phyloP scores from a whole-genome alignment of 2,888 invertebrate species.

The Gari tellinella region DNA sequence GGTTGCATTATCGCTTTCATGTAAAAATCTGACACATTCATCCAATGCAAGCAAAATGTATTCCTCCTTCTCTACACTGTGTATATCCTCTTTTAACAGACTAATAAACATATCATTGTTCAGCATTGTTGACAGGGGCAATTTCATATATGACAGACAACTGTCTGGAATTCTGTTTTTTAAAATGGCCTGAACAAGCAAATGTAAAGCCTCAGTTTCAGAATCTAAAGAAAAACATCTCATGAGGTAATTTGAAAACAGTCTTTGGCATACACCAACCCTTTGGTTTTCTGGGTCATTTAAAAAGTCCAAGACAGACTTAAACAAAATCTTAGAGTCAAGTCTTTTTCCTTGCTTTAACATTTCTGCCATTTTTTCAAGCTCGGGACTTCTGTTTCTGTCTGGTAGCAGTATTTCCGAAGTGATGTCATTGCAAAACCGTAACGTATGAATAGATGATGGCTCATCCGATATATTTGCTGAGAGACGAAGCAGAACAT shows the following conservation, averaged over 20 bases:
- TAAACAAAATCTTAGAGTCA: conserved; percentile 8
- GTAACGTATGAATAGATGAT: conserved; percentile 9
- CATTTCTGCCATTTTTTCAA: not conserved
- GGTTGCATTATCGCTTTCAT: too few relatives aligned
- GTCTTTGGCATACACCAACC: conserved; percentile 6
- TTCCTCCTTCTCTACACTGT: too few relatives aligned
- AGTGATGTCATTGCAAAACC: conserved; percentile 27
- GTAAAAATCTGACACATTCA: too few relatives aligned
- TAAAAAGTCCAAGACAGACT: not conserved
- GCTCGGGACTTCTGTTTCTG: not conserved
- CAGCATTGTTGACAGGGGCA: too few relatives aligned
- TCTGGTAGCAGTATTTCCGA: conserved; percentile 6
- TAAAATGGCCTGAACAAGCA: conserved; percentile 5
- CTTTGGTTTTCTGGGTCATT: not conserved
- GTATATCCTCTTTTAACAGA: too few relatives aligned
- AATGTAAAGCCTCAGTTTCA: conserved; percentile 15
- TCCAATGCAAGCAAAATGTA: too few relatives aligned
- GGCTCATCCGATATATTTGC: conserved; percentile 7
- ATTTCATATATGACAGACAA: not conserved
- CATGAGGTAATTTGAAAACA: conserved; percentile 25
- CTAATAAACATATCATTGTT: too few relatives aligned
- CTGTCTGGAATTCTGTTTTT: conserved; percentile 15
- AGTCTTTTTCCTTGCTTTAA: not conserved
- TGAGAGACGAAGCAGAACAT: conserved; percentile 11
- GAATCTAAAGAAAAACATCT: conserved; percentile 35